These are phyloP conservation scores for Willowsia nigromaculata DNA, from an alignment of 2,888 invertebrate genomes.

Conservation along the genomic window DNA sequence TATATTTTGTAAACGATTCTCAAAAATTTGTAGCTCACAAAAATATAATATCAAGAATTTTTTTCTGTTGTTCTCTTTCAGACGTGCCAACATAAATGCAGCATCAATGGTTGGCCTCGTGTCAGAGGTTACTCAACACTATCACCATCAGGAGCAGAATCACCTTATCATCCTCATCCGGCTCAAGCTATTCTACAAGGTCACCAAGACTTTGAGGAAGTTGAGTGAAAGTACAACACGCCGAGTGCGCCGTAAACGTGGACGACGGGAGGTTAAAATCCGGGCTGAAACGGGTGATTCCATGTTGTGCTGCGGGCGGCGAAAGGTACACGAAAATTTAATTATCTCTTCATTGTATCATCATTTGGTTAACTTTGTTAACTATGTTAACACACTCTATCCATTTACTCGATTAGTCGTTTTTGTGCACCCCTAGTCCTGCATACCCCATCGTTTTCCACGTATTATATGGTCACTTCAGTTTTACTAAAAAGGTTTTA, in stretches of 20 bases:
- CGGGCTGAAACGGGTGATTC: slow-evolving; percentile 75
- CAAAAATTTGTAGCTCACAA: background rate
- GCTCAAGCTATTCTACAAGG: slow-evolving; percentile 70
- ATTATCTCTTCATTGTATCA: background rate
- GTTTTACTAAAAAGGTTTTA: background rate
- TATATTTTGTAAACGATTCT: too few relatives aligned
- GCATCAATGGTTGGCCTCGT: slow-evolving; percentile 78
- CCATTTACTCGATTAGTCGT: background rate
- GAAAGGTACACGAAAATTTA: slow-evolving; percentile 72
- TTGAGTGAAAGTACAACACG: slow-evolving; percentile 68
- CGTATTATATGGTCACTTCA: slow-evolving; percentile 14
- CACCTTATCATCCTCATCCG: slow-evolving; percentile 64
- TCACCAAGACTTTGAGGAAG: slow-evolving; percentile 74
- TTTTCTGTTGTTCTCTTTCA: background rate
- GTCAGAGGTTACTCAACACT: slow-evolving; percentile 74
- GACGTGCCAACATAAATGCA: slow-evolving; percentile 73
- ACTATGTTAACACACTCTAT: background rate
- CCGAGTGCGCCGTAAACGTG: slow-evolving; percentile 64
- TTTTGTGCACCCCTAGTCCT: background rate
- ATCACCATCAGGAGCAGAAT: slow-evolving; percentile 60
- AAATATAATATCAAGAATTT: background rate
- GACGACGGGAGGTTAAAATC: slow-evolving; percentile 69
- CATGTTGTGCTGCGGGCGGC: slow-evolving; percentile 79
- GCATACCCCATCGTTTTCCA: background rate
- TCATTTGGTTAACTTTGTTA: background rate